Base-by-base conservation (phyloP, 64 coral and sea anemone species). In the Acropora tenuis region DNA sequence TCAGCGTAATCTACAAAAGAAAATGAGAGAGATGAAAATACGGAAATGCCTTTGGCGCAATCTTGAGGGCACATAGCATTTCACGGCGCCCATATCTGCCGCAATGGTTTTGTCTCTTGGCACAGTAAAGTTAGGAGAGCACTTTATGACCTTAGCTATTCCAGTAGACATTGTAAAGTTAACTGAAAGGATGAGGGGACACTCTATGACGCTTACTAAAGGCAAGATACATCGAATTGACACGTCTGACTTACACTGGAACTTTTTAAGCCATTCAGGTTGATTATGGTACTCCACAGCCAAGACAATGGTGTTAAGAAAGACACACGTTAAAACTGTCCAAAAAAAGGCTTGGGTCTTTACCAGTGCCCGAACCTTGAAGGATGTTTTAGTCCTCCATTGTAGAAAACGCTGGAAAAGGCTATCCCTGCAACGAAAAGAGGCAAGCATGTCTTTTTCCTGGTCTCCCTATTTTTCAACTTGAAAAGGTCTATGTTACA, bases 261-360 rank as follows among this genome's bases (percentile, higher is more conserved):
- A 99, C 0, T 80, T 5, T 1, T 43, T 11, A 55, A 99, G 80
- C 88, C 92, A 89, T 2, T 15, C 0, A 8, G 94, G 88, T 78
- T 99, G 94, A 2, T 53, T 43, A 69, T 96, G 82, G 65, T 96
- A 87, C 17, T 99, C 91, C 55, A 90, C 82, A 5, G 97, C 97
- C 17, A 99, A 72, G 8, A 91, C 90, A 68, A 99, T 93, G 1
- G 97, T 99, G 69, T 99, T 99, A 5, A 99, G 78, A 16, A 96
- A 93, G 17, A 99, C 97, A 63, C 94, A 93, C 40, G 96, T 55
- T 48, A 99, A 80, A 16, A 99, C 94, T 15, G 95, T 92, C 97
- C 97, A 99, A 47, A 94, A 99, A 68, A 99, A 99, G 42, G 63
- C 83, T 76, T 96, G 88, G 1, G 91, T 90, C 58, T 99, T 99